Conservation (phyloP, 2,888 invertebrate genomes). For the Ecliptopera silaceata region DNA sequence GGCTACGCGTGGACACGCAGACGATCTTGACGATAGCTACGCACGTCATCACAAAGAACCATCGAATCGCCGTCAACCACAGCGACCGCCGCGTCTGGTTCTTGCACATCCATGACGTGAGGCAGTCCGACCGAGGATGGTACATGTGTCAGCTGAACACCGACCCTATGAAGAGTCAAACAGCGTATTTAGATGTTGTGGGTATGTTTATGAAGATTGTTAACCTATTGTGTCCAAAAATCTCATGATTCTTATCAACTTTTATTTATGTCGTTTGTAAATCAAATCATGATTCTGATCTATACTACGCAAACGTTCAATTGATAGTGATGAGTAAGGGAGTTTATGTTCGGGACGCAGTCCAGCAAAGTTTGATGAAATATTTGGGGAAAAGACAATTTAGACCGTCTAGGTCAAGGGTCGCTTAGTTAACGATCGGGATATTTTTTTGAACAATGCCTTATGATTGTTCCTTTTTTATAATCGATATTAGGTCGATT, state of each 20-base stretch:
- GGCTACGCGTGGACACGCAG: conserved; percentile 95
- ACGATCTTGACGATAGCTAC: conserved; percentile 95
- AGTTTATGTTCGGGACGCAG: background rate
- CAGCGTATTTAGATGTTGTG: conserved; percentile 93
- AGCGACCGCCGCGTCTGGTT: conserved; percentile 94
- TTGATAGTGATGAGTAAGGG: background rate
- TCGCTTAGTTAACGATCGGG: conserved; percentile 9
- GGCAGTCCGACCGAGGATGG: conserved; percentile 93
- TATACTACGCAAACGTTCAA: background rate
- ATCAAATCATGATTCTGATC: background rate
- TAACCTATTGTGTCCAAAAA: no score
- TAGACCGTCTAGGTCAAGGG: conserved; percentile 12
- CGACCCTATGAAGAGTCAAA: conserved; percentile 96
- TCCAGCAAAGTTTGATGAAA: conserved; percentile 3
- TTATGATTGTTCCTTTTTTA: background rate
- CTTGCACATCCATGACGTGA: conserved; percentile 92
- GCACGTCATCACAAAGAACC: conserved; percentile 95
- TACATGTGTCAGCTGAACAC: conserved; percentile 98
- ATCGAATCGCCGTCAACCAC: conserved; percentile 92
- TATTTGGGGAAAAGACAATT: conserved; percentile 10
- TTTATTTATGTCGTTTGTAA: no score
- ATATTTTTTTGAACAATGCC: conserved; percentile 8
- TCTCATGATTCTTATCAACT: no score
- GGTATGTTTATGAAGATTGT: conserved; percentile 89
- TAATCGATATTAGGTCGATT: no score